phyloP scores from a whole-genome alignment of 35 echinoderm and acorn worm species.

The Eucidaris tribuloides region DNA sequence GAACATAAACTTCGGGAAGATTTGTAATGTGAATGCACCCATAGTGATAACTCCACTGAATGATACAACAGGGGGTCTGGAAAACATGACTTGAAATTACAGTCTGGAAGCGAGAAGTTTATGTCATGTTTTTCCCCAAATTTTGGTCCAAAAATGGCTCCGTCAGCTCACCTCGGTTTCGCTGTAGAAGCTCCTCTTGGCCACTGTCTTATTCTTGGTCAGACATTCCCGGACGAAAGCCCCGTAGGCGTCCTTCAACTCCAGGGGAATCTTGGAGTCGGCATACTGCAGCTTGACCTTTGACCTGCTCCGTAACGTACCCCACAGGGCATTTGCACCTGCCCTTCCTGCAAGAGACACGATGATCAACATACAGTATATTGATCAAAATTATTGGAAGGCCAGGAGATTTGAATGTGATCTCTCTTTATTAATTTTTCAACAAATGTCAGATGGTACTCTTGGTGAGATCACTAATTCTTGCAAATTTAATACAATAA shows the following conservation, averaged over 20 bases:
- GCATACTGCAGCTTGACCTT: conserved; percentile 70
- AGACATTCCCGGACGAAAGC: conserved; percentile 94
- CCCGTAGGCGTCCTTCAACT: conserved; percentile 90
- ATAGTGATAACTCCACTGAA: background rate
- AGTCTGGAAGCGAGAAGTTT: background rate
- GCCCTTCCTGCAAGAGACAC: conserved; percentile 55
- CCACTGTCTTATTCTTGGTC: conserved; percentile 76
- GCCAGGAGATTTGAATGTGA: too few relatives aligned
- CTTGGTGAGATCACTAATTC: too few relatives aligned
- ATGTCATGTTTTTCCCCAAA: background rate
- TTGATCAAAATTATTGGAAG: background rate
- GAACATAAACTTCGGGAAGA: too few relatives aligned
- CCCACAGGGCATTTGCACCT: conserved; percentile 78
- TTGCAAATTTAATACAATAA: too few relatives aligned
- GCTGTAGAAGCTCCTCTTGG: conserved; percentile 82
- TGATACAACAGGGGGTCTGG: background rate
- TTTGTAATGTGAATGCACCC: too few relatives aligned
- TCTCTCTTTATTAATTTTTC: too few relatives aligned
- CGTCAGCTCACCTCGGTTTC: conserved; percentile 74
- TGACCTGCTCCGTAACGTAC: conserved; percentile 61
- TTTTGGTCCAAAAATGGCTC: background rate
- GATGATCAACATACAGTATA: background rate
- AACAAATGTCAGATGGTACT: too few relatives aligned
- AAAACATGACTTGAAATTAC: background rate
- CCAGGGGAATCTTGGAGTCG: conserved; percentile 79